A percentile compares a stretch with the other conserved stretches of the same genome.
These are phyloP conservation scores for Agrochola circellaris DNA, from an alignment of 2,888 invertebrate genomes.

Conservation along the genomic window DNA sequence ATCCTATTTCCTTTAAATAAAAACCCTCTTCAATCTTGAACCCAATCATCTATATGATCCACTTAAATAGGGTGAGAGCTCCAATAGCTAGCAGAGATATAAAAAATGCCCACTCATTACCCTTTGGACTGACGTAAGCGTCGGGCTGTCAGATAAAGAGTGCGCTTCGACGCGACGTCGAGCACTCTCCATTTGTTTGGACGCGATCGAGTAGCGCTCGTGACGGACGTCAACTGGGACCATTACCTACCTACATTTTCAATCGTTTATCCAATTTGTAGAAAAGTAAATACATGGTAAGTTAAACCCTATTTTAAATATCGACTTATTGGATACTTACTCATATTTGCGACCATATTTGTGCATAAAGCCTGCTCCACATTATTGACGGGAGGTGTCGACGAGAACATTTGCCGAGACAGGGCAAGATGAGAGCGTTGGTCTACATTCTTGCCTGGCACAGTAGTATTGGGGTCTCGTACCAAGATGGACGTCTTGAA, in stretches of 20 bases:
- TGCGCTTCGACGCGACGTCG: conserved; percentile 55
- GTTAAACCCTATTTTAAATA: neutral
- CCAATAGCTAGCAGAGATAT: conserved; percentile 46
- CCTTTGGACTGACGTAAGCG: conserved; percentile 66
- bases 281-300: neutral
- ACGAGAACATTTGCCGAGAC: too few species aligned
- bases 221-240: conserved; percentile 54
- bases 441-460: too few species aligned
- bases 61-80: conserved; percentile 32
- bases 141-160: conserved; percentile 69
- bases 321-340: neutral
- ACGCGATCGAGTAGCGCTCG: conserved; percentile 63
- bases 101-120: conserved; percentile 64
- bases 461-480: too few species aligned
- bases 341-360: neutral
- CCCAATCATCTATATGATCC: conserved; percentile 12
- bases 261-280: conserved; percentile 19
- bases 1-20: neutral
- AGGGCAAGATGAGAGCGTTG: too few species aligned
- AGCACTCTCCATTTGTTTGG: conserved; percentile 75
- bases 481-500: too few species aligned
- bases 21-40: conserved; percentile 14
- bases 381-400: too few species aligned
- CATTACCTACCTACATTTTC: conserved; percentile 46
- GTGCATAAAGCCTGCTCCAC: neutral